Percentiles rank a stretch among this genome's conserved stretches.
Conservation (phyloP, 2,888 invertebrate genomes). For the Agrochola lychnidis region DNA sequence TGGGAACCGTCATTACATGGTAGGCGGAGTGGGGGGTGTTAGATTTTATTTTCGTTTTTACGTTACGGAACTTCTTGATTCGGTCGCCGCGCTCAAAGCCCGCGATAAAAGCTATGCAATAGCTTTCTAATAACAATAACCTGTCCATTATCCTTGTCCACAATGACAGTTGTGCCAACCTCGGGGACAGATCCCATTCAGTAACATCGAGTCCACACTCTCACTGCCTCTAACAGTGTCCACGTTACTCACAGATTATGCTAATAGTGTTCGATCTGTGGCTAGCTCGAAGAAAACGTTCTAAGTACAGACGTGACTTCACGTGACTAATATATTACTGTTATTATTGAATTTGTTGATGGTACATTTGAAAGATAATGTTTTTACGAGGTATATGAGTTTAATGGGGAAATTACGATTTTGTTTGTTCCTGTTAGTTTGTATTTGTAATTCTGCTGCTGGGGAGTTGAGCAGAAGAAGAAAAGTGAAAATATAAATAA, state of each 20-base stretch:
- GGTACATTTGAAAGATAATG: slow-evolving; percentile 18
- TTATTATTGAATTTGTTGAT: slow-evolving; percentile 17
- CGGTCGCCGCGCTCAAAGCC: too few relatives aligned
- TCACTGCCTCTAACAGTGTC: background rate
- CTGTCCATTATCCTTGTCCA: background rate
- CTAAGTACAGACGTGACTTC: slow-evolving; percentile 4
- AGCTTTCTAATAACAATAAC: background rate
- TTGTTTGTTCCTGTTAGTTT: slow-evolving; percentile 18
- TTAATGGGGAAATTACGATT: slow-evolving; percentile 32
- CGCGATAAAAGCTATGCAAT: too few relatives aligned
- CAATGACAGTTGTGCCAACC: background rate
- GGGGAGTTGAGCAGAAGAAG: too few relatives aligned
- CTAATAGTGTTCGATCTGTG: background rate
- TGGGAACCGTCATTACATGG: too few relatives aligned
- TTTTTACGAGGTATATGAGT: slow-evolving; percentile 21
- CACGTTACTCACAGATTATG: slow-evolving; percentile 18
- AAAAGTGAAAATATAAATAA: too few relatives aligned
- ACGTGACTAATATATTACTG: background rate
- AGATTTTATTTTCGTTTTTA: too few relatives aligned
- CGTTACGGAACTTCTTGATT: too few relatives aligned
- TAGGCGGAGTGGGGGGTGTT: too few relatives aligned
- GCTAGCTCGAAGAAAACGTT: background rate
- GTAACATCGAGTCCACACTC: slow-evolving; percentile 10
- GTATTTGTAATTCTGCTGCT: background rate
- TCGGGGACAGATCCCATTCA: background rate